phyloP scores from a whole-genome alignment of 1,140 invertebrate species.

The Ridgeia piscesae region DNA sequence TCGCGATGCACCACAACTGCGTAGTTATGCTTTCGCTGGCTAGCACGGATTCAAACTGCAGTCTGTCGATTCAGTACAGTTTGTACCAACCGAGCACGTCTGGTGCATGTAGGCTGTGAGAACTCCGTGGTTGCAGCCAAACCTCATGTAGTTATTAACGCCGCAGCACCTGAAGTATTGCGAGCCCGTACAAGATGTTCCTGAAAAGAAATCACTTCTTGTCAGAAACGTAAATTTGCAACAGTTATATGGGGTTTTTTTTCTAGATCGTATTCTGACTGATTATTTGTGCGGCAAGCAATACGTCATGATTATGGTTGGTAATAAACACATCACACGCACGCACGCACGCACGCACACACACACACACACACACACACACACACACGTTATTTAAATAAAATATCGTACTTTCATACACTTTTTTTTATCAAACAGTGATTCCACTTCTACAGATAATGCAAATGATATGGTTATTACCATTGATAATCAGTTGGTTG shows the following conservation, averaged over 20 bases:
- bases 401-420: too few species aligned
- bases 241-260: neutral
- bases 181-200: neutral
- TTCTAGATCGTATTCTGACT: neutral
- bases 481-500: too few species aligned
- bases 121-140: neutral
- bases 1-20: too few species aligned
- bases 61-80: neutral
- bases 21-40: too few species aligned
- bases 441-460: too few species aligned
- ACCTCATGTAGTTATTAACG: neutral
- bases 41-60: neutral
- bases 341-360: neutral
- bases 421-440: too few species aligned
- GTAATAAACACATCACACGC: neutral
- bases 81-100: neutral
- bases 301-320: neutral
- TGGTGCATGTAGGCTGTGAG: neutral
- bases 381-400: neutral
- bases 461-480: too few species aligned
- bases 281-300: neutral
- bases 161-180: neutral
- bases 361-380: slow-evolving; percentile 8
- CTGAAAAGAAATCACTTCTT: neutral
- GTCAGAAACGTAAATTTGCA: neutral